Conservation (phyloP, 2,113 vertebrate species). For the Ornithorhynchus anatinus region DNA sequence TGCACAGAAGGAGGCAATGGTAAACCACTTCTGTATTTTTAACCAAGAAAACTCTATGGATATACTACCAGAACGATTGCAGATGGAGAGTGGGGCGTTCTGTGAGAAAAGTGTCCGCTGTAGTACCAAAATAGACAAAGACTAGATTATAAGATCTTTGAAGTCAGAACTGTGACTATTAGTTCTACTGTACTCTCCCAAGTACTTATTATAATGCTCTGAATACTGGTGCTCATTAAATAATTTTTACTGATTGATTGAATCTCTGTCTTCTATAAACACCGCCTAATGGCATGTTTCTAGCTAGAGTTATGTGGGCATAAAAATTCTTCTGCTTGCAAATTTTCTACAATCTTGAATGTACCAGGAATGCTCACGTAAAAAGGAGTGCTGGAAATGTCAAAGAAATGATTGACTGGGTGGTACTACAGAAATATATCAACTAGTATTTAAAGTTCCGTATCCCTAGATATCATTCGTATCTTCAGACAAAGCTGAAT, state of each 20-base stretch:
- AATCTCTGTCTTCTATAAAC: conserved; percentile 7
- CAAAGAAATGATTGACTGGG: conserved; percentile 52
- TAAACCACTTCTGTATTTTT: too few species aligned
- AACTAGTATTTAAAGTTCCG: conserved; percentile 27
- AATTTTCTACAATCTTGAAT: conserved; percentile 44
- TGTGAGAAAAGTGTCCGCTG: too few species aligned
- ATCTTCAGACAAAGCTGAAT: neutral
- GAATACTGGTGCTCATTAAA: too few species aligned
- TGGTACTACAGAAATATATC: conserved; percentile 29
- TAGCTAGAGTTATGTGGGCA: conserved; percentile 25
- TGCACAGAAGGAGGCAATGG: too few species aligned
- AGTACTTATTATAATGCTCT: too few species aligned
- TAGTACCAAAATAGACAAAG: conserved; percentile 5
- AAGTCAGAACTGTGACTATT: too few species aligned
- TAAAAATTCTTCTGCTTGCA: conserved; percentile 39
- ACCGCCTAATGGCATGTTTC: conserved; percentile 24
- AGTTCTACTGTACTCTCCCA: too few species aligned
- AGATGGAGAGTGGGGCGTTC: too few species aligned
- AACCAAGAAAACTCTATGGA: too few species aligned
- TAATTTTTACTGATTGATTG: too few species aligned
- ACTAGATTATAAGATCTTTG: too few species aligned
- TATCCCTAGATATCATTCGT: conserved; percentile 21
- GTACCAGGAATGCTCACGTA: conserved; percentile 26
- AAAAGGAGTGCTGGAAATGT: conserved; percentile 15
- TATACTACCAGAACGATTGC: too few species aligned